Evolutionary conservation across 2,888 invertebrate genomes (phyloP).

Genomic region (Volucella inanis): DNA sequence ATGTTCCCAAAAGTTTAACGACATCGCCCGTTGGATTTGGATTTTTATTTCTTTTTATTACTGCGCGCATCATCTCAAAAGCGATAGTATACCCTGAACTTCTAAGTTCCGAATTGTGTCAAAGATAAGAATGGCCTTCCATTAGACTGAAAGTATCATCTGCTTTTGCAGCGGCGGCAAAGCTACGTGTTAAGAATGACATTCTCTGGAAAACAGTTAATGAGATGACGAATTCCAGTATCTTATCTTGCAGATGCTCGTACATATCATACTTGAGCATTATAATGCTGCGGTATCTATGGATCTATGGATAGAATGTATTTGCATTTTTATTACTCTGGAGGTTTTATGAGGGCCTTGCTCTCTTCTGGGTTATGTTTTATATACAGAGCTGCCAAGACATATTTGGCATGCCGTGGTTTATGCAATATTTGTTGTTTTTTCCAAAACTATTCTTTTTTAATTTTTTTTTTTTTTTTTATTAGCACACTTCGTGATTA

Average conservation of each 20-base stretch:
- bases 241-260: conserved; percentile 31
- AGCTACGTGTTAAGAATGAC: conserved; percentile 48
- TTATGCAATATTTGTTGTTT: conserved; percentile 1
- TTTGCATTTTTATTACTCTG: conserved; percentile 64
- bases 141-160: conserved; percentile 37
- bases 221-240: conserved; percentile 55
- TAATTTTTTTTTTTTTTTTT: neutral
- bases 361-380: conserved; percentile 20
- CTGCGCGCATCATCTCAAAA: conserved; percentile 1
- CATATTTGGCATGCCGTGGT: conserved; percentile 9
- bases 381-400: conserved; percentile 1
- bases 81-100: conserved; percentile 5
- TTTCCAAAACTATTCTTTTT: too few relatives aligned
- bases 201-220: conserved; percentile 46
- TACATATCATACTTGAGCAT: conserved; percentile 37
- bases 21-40: conserved; percentile 44
- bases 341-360: conserved; percentile 24
- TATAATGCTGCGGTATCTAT: conserved; percentile 38
- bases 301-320: conserved; percentile 38
- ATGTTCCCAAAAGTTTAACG: conserved; percentile 51
- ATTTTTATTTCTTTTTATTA: conserved; percentile 23
- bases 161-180: neutral
- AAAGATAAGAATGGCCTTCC: conserved; percentile 45
- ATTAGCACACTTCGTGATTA: conserved; percentile 37
- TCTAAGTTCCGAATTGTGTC: conserved; percentile 50